Base-by-base conservation (phyloP, 2,888 invertebrate species). In the Odontothrips loti region DNA sequence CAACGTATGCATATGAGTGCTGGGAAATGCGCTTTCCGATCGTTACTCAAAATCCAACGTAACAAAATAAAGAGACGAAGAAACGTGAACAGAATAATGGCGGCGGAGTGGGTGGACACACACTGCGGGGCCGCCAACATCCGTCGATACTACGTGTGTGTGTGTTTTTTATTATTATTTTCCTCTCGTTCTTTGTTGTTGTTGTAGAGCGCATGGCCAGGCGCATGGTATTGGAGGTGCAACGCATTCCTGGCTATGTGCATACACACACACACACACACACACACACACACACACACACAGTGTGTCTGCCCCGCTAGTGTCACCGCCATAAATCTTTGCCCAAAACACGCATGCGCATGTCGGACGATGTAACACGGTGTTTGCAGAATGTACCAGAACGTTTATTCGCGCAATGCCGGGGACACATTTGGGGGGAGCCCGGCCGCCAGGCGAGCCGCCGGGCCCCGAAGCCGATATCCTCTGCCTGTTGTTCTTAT, bases 1-100 rank as follows among this genome's bases (percentile, higher is more conserved):
- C 68, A 23, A 68, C 11, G 17, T 68, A 68, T 68, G 68, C 68
- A 68, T n/a, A n/a, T 68, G 68, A 68, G 68, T 68, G 68, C 68
- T 23, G 23, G 68, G 68, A 68, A 68, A n/a, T n/a, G n/a, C n/a
- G n/a, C n/a, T n/a, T n/a, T n/a, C n/a, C 23, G 68, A 11, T 51
- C 51, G 51, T 51, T 51, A 51, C 51, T 51, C 51, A 51, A 51
- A 51, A 51, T 51, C 51, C 51, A 51, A 17, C 51, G n/a, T n/a
- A n/a, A n/a, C n/a, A n/a, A 51, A 51, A 51, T 51, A 51, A 51
- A 51, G 12, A 51, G 12, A 51, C n/a, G n/a, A n/a, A 51, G 51
- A 51, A 51, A 51, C 12, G 12, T 12, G 51, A 51, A 51, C 15
- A n/a, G n/a, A n/a, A 51, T 51, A 51, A 51, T 51, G 51, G 51